Base-by-base conservation (phyloP, 2,888 invertebrate species). In the Apotomis capreana region DNA sequence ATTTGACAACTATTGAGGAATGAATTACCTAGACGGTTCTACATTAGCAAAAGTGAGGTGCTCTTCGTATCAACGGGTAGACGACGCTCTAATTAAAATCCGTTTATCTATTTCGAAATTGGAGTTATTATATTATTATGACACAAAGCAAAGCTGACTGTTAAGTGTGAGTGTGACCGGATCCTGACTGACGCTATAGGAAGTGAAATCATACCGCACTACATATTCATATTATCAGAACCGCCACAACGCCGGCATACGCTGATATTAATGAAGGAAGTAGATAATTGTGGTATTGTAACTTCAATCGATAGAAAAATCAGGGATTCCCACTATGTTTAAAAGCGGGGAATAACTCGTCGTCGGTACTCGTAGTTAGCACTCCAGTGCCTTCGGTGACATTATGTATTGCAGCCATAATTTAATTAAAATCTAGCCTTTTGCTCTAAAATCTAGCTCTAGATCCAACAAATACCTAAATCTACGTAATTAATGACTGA, bases 131-230 rank as follows among this genome's bases (percentile, higher is more conserved):
- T 13, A 44, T 8, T 44, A 8, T 5, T 44, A 59, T 40, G 46
- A 55, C 15, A 57, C 64, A 65, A 26, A 46, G 61, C 64, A 65
- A 26, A 46, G 61, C 10, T 54, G 63, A 5, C n/a, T 40, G 8
- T 40, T 54, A 57, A 57, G 51, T 40, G 15, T 63, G 57, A 71
- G 52, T 26, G 37, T 68, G 61, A 71, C 67, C 67, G 71, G 67
- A 71, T 67, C 61, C 61, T 61, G 67, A 55, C 44, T 72, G 68
- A 58, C 68, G 36, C 58, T 52, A 57, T 49, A 70, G 70, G 70
- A 70, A 62, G 62, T 72, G 57, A 68, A 62, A 62, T 72, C 71
- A 69, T 69, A 72, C 65, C 57, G 40, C 58, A 63, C 52, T 63
- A 63, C 68, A 67, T 72, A 72, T 68, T 68, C 68, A 72, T 68